Evolutionary conservation across 2,888 invertebrate species (phyloP), one percentile per base, ranked within the genome.

Genomic region (Esperia sulphurella): DNA sequence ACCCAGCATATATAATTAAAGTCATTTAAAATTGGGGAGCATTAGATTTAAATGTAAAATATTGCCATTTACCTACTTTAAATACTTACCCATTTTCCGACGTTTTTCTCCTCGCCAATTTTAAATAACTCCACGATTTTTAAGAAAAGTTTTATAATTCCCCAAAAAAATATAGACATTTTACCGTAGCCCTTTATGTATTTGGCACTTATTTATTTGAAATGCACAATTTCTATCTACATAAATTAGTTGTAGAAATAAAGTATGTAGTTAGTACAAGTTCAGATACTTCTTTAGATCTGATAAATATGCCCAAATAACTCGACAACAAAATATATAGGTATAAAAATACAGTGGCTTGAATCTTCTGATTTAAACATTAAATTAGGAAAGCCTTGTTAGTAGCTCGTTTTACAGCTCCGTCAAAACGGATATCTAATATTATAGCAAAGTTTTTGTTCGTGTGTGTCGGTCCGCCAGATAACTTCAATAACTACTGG

Each of bases 201-300:
- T 88, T 89, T 89, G 88, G 88, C 88, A 89, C 88, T 82, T 79
- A 74, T 74, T 76, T 77, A 83, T 86, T 88, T 87, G 86, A 85
- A 81, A 86, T 79, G 78, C 80, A 75, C 76, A 79, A 37, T 72
- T 71, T 81, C 76, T 83, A 83, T 81, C 81, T 83, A 84, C 59
- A 60, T 55, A 70, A 61, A 68, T 68, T 21, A 2, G 2, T 10
- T 37, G 68, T 70, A 73, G 66, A 73, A 74, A 64, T 59, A 68
- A 64, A 74, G 65, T 70, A 66, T 65, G 21, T 21, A 21, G 21
- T 3, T 21, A 35, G n/a, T 35, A 35, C 8, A 35, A 35, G 3
- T 35, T 35, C 35, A 35, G n/a, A 35, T n/a, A 21, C 21, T 5
- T 5, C 5, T 21, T 21, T 21, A 21, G 2, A 21, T 21, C 21